A percentile compares a stretch with the other conserved stretches of the same genome.
Conservation (phyloP, 2,888 invertebrate species). For the Polydrusus cervinus region DNA sequence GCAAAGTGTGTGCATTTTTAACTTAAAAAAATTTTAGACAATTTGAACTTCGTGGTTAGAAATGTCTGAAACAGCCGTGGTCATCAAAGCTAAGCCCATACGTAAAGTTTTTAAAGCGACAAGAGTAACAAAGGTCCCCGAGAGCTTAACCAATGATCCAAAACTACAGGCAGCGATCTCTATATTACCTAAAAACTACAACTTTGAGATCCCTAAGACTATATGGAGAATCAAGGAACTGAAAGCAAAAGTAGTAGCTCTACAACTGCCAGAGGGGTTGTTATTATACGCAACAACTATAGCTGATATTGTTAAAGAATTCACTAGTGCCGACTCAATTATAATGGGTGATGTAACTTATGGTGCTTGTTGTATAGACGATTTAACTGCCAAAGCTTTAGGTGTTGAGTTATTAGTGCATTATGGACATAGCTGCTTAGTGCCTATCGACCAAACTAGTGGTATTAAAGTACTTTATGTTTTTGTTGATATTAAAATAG, state of each 20-base stretch:
- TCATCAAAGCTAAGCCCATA: conserved; percentile 85
- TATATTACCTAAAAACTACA: conserved; percentile 93
- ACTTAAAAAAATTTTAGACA: not conserved
- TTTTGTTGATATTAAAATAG: conserved; percentile 98
- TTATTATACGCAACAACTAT: conserved; percentile 94
- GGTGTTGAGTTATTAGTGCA: conserved; percentile 94
- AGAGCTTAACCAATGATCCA: conserved; percentile 84
- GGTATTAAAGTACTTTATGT: conserved; percentile 95
- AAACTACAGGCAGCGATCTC: conserved; percentile 82
- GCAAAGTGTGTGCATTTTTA: not conserved
- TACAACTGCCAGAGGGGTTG: conserved; percentile 98
- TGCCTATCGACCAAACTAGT: conserved; percentile 88
- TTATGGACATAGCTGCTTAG: conserved; percentile 98
- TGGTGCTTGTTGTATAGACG: conserved; percentile 99
- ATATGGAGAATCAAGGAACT: conserved; percentile 94
- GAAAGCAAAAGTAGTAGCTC: conserved; percentile 90
- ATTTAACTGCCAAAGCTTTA: conserved; percentile 92
- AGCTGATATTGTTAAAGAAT: conserved; percentile 90
- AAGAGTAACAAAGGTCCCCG: conserved; percentile 87
- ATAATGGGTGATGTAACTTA: conserved; percentile 99
- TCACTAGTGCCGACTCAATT: conserved; percentile 91
- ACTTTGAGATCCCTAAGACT: conserved; percentile 98
- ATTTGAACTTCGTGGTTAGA: conserved; percentile 6
- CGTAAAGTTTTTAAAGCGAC: conserved; percentile 86
- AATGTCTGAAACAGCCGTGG: conserved; percentile 71